Conservation (phyloP, 35 echinoderm and acorn worm genomes). For the Amphiura filiformis region DNA sequence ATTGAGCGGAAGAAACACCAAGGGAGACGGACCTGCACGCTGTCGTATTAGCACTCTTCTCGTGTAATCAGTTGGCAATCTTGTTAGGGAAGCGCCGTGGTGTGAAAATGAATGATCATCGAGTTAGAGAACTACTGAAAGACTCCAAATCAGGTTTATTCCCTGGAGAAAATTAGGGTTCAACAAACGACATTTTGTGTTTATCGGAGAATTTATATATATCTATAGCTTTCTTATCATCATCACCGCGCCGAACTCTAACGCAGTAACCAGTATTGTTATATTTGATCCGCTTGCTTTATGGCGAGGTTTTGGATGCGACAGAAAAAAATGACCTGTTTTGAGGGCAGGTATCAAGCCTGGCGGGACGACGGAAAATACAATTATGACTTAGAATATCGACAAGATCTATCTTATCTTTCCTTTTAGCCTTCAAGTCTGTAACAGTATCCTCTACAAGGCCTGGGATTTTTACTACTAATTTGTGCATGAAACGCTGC, state of each 20-base stretch:
- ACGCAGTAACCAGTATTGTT: not conserved
- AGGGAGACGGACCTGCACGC: not conserved
- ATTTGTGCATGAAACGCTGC: not conserved
- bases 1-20: not conserved
- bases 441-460: constrained; percentile 2
- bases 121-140: constrained; percentile 14
- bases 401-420: constrained; percentile 8
- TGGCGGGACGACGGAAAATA: constrained; percentile 1
- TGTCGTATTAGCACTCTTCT: not conserved
- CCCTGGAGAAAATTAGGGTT: not conserved
- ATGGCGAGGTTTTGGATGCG: not conserved
- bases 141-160: constrained; percentile 3
- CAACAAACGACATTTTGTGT: constrained; percentile 13
- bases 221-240: not conserved
- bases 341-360: not conserved
- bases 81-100: not conserved
- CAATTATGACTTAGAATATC: constrained; percentile 7
- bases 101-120: constrained; percentile 12
- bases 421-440: not conserved
- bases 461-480: constrained; percentile 11
- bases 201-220: not conserved
- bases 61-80: not conserved
- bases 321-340: constrained; percentile 7
- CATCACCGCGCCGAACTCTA: not conserved
- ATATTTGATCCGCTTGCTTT: not conserved